phyloP scores from a whole-genome alignment of 64 coral and sea anemone genomes.

The Montipora sp. region DNA sequence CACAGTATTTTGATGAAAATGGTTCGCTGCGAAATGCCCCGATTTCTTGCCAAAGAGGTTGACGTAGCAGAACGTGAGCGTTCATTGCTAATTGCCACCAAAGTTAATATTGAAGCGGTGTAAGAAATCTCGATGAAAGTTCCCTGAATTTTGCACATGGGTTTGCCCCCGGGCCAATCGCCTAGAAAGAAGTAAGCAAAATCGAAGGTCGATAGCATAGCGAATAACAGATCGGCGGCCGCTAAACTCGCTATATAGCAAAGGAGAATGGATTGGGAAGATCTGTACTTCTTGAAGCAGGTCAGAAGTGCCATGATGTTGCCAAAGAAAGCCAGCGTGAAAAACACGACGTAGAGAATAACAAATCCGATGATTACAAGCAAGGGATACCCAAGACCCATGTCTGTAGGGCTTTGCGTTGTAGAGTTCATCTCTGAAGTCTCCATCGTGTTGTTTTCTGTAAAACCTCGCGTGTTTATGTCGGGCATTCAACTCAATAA shows the following conservation, averaged over 20 bases:
- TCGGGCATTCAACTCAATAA: no score
- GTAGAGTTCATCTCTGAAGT: neutral
- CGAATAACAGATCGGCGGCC: conserved; percentile 78
- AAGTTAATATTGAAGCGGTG: conserved; percentile 79
- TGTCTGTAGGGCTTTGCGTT: neutral
- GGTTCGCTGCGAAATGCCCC: conserved; percentile 57
- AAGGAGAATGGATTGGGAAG: conserved; percentile 77
- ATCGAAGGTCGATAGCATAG: conserved; percentile 73
- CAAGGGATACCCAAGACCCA: neutral
- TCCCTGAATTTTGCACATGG: conserved; percentile 76
- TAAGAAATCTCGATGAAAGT: conserved; percentile 84
- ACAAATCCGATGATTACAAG: conserved; percentile 27
- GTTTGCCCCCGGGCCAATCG: conserved; percentile 74
- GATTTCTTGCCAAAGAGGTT: conserved; percentile 68
- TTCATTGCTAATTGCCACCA: conserved; percentile 88
- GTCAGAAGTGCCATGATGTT: conserved; percentile 86
- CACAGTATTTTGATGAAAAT: conserved; percentile 78
- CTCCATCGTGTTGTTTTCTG: neutral
- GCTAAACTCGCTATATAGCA: conserved; percentile 87
- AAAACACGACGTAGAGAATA: conserved; percentile 60
- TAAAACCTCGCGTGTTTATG: no score
- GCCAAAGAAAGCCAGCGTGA: conserved; percentile 63
- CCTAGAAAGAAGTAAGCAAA: conserved; percentile 55
- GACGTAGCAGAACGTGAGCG: conserved; percentile 74
- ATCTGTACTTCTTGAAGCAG: conserved; percentile 87